A percentile compares a stretch with the other conserved stretches of the same genome.
phyloP scores from a whole-genome alignment of 1,140 invertebrate species.

The Hycleus cichorii region DNA sequence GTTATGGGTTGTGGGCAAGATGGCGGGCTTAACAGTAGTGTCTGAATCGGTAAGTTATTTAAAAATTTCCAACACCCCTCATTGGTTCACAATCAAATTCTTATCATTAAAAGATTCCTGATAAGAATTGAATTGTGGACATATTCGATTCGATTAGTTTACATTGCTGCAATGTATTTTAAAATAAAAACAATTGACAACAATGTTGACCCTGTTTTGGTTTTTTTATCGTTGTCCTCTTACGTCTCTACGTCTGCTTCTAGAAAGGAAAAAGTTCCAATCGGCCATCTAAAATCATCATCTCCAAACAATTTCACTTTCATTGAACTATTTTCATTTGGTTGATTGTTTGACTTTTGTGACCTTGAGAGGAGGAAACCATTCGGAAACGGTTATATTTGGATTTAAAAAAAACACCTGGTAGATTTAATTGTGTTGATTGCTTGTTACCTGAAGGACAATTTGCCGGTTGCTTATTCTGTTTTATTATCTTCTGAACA shows the following conservation, averaged over 20 bases:
- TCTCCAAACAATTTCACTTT: background rate
- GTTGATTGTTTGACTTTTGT: background rate
- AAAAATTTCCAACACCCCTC: background rate
- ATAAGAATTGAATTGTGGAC: too few relatives aligned
- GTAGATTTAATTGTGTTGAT: background rate
- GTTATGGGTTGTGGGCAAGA: conserved; percentile 29
- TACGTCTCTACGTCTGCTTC: background rate
- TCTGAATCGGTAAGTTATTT: conserved; percentile 30
- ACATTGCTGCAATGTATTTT: too few relatives aligned
- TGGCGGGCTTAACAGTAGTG: conserved; percentile 27
- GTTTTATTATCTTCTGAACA: too few relatives aligned
- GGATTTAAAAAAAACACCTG: background rate
- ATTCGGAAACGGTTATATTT: conserved; percentile 4
- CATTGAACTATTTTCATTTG: background rate
- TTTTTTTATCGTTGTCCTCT: background rate
- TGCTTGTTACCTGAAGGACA: background rate
- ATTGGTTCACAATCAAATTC: too few relatives aligned
- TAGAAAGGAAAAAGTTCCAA: conserved; percentile 7
- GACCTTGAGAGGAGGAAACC: conserved; percentile 8
- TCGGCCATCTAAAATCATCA: background rate
- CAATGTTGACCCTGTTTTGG: background rate
- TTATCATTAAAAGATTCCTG: too few relatives aligned
- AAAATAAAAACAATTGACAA: background rate
- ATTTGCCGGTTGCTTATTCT: background rate
- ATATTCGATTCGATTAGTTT: too few relatives aligned